These are phyloP conservation scores for Megaceryle maxima DNA, from an alignment of 2,113 vertebrate genomes.

Conservation along the genomic window DNA sequence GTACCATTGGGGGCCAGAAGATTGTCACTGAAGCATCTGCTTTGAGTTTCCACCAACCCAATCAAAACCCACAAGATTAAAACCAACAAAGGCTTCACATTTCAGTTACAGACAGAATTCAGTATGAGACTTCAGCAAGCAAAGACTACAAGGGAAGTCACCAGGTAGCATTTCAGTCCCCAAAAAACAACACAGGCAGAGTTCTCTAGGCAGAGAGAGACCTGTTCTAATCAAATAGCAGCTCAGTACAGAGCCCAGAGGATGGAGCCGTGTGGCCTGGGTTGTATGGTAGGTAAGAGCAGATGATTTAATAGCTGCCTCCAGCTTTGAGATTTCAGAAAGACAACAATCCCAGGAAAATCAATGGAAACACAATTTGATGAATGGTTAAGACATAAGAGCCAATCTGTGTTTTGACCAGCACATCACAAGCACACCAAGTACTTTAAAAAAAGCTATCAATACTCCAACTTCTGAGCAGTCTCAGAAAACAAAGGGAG, in stretches of 20 bases:
- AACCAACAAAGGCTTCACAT: accelerated
- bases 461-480: not conserved
- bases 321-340: not conserved
- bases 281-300: not conserved
- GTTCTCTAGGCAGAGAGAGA: not conserved
- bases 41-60: not conserved
- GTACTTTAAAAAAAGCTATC: not conserved
- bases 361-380: not conserved
- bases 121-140: not conserved
- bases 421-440: not conserved
- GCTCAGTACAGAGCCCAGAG: not conserved
- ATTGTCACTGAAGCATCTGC: not conserved
- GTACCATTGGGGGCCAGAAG: too few species aligned
- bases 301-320: not conserved
- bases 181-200: not conserved
- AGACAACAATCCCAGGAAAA: not conserved
- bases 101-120: not conserved
- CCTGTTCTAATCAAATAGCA: not conserved
- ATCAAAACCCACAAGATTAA: not conserved
- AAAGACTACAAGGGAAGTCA: not conserved
- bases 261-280: not conserved
- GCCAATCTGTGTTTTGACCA: not conserved
- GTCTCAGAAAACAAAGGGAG: not conserved
- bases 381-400: not conserved
- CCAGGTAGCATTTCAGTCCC: not conserved